Evolutionary conservation across 2,888 invertebrate species (phyloP), one percentile per base, ranked within the genome.

Genomic region (Baccha elongata): DNA sequence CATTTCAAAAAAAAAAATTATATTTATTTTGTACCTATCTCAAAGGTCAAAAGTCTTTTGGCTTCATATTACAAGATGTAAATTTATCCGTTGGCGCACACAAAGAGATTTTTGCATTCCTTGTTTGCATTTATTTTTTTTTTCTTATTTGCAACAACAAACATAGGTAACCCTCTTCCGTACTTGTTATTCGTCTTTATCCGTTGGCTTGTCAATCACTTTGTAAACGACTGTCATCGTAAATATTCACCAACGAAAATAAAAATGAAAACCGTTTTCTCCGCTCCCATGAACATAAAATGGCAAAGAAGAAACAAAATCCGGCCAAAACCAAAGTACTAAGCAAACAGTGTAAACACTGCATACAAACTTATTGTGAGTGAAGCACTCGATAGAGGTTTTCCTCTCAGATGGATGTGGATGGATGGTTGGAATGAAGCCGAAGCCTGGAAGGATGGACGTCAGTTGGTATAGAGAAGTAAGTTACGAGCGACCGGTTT

Each of bases 171-270:
- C 21, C 40, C 46, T 35, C 50, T 60, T 32, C 68, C 35, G 53
- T 72, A 50, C 67, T 67, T 81, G 71, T 62, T 76, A 71, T 75
- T 75, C 67, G 55, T 83, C 72, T 73, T 83, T 78, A 83, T 73
- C 67, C 83, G 83, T 64, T 83, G 68, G 83, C 84, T 74, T 84
- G 84, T 84, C 84, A 84, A 84, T 84, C 84, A 84, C 79, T 74
- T 74, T 74, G 84, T 84, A 84, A 84, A 84, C 84, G 84, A 79
- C 84, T 84, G 84, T 84, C 84, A 84, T 84, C 84, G 84, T 84
- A 84, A 84, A 84, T 84, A 84, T 84, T 79, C 84, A 35, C 52
- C 42, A 74, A 40, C n/a, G 15, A 21, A 69, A 23, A 26, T 15
- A 69, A 15, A 69, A 44, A 32, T 23, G 52, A 23, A 15, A 42